Base-by-base conservation (phyloP, 1,140 invertebrate genomes). In the Piezodorus guildinii region DNA sequence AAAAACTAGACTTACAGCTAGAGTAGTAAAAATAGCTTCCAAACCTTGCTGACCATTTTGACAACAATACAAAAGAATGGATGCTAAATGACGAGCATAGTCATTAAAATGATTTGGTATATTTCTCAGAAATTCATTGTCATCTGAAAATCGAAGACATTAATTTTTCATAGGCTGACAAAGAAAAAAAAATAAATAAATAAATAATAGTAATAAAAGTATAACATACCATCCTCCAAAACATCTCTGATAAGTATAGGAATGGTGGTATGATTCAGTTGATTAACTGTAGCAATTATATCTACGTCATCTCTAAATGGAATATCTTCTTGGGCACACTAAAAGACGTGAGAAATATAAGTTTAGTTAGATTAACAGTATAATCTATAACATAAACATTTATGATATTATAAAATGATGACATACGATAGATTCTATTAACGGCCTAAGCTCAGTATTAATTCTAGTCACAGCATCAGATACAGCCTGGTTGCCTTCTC, bases 241-340 rank as follows among this genome's bases (percentile, higher is more conserved):
- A 65, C 45, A 16, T 58, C 27, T 25, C 44, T 34, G 17, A 67
- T 27, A 51, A 65, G 54, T 17, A 44, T 45, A 1, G 66, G 66
- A n/a, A 67, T 27, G 25, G 34, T 34, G 15, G 19, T 21, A 14
- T 49, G 58, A 52, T 66, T 65, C 9, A 65, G 39, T 19, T 60
- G 46, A 46, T 39, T 71, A 21, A 76, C 68, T n/a, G 76, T 72
- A 27, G 72, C 72, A 15, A 73, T 65, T 45, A 74, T 69, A 69
- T 77, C 73, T 56, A 78, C 72, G 49, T 74, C 73, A 65, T 73
- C 70, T 65, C 72, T 71, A 6, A 76, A 67, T 19, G 70, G 68
- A 27, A 71, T 69, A 60, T 72, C 70, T 62, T 64, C 64, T 74
- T 77, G 66, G 46, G 70, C 71, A 63, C 59, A 66, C 10, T 60